phyloP scores from a whole-genome alignment of 2,888 invertebrate species.

The Sphaeridia pumilis region DNA sequence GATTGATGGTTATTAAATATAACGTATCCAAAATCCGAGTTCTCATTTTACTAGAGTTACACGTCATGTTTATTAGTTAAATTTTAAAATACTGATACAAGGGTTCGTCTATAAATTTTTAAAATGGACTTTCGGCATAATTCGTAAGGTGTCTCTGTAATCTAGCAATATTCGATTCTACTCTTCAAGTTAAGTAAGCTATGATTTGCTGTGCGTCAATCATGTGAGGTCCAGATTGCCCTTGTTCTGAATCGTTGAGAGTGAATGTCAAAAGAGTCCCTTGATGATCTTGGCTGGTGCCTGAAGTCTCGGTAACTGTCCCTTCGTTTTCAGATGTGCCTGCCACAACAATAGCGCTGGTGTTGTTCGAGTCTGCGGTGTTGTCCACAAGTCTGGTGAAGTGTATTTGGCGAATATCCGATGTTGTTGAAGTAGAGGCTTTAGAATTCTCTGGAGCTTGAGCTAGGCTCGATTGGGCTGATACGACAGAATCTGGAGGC shows the following conservation, averaged over 20 bases:
- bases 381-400: no score
- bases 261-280: conserved; percentile 6
- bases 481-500: not conserved
- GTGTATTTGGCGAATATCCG: not conserved
- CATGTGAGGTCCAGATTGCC: not conserved
- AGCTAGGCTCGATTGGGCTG: not conserved
- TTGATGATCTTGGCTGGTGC: not conserved
- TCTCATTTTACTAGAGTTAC: no score
- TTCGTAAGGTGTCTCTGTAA: no score
- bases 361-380: no score
- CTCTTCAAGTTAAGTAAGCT: conserved; percentile 6
- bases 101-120: no score
- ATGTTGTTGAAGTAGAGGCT: not conserved
- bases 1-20: no score
- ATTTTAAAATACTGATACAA: no score
- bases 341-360: not conserved
- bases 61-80: no score
- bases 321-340: not conserved
- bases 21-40: no score
- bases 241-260: not conserved
- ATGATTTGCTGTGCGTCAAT: conserved; percentile 8
- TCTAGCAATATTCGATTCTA: no score
- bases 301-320: not conserved
- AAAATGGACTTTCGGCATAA: no score
- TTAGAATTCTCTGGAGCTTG: not conserved